Evolutionary conservation across 2,888 invertebrate species (phyloP), one percentile per base, ranked within the genome.

Genomic region (Drosophila paracracens): DNA sequence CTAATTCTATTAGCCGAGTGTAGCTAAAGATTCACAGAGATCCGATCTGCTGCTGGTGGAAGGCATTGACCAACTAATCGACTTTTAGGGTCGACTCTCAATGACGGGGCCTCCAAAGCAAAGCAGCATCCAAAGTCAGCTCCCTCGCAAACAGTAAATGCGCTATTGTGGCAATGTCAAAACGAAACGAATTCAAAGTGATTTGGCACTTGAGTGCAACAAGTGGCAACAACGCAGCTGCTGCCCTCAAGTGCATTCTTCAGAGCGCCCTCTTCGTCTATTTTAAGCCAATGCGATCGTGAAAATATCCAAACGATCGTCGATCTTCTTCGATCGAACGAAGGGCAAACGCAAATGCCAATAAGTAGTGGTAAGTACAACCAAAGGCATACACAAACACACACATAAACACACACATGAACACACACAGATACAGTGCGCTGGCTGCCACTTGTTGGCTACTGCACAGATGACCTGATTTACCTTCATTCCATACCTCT

Each of bases 31-130:
- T 48, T 53, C 54, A 65, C 72, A 61, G 46, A 25, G 16, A 46
- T 46, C 64, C 51, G 64, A 13, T 25, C 11, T 43, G 11, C 4
- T 43, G 40, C 46, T 58, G 63, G 52, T 68, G 13, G 36, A 71
- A 86, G 87, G 68, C 85, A 85, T 79, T 85, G 90, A 80, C 90
- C 84, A 85, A 85, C 77, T 82, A 90, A 88, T 85, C 86, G 89
- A 89, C 73, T 74, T 74, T 73, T 84, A 77, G 85, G 89, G 71
- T 82, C 89, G 72, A 68, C 70, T 59, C 70, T 85, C 84, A 90
- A 85, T 85, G 90, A 74, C 89, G 68, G 74, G 78, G 71, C 73
- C 85, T 85, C 78, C 73, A 89, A 81, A 76, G 71, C 25, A 25
- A 46, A 25, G 25, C 46, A 25, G 25, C 16, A 50, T 35, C 25